Conservation (phyloP, 2,797 vertebrate species). For the Parauchenoglanis punctatus region DNA sequence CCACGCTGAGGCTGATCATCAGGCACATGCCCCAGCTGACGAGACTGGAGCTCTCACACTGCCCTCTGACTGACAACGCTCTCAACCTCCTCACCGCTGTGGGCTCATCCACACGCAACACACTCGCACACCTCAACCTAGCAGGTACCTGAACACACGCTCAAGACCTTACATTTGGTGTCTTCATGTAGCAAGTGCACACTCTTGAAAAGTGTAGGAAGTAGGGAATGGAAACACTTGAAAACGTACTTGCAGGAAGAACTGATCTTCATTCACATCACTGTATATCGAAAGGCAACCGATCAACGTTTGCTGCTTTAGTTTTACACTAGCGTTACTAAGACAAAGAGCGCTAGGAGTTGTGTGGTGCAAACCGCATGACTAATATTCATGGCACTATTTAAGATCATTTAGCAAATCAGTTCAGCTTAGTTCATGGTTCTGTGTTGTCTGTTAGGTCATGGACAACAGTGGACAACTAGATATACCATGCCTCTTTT, state of each 20-base stretch:
- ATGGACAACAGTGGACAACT: background rate
- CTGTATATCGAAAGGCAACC: background rate
- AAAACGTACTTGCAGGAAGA: background rate
- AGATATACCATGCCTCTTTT: background rate
- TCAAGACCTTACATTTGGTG: no score
- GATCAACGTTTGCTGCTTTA: background rate
- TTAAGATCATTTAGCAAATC: background rate
- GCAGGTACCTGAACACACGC: constrained; percentile 76
- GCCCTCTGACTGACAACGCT: constrained; percentile 92
- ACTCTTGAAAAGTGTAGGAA: background rate
- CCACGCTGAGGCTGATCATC: constrained; percentile 93
- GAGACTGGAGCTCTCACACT: constrained; percentile 94
- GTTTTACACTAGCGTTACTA: background rate
- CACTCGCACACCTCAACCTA: constrained; percentile 92
- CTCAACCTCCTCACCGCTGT: constrained; percentile 95
- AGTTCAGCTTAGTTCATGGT: background rate
- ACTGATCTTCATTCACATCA: background rate
- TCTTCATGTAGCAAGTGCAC: background rate
- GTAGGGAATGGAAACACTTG: background rate
- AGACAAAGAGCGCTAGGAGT: background rate
- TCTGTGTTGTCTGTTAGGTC: background rate
- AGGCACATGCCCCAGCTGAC: constrained; percentile 96
- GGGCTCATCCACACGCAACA: constrained; percentile 95
- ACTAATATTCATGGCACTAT: background rate
- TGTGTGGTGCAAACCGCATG: background rate